These are phyloP conservation scores for Philonicus albiceps DNA, from an alignment of 2,888 invertebrate genomes.

Conservation along the genomic window DNA sequence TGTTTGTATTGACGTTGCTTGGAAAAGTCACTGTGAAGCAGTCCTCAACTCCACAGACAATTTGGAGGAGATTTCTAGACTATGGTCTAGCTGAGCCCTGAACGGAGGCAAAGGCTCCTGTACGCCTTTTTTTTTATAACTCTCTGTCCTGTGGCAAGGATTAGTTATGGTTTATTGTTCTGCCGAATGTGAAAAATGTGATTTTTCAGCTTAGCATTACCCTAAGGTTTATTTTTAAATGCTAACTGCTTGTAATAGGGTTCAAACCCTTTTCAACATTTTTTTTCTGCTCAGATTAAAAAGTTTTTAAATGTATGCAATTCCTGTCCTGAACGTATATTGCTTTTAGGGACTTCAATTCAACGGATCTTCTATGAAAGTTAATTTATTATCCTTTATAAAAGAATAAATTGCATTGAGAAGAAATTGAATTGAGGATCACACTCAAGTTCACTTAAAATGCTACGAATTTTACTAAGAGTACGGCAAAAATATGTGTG, in stretches of 20 bases:
- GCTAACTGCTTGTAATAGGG: background rate
- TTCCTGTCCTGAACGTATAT: background rate
- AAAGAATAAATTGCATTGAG: background rate
- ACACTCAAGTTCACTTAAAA: no score
- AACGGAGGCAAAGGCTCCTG: background rate
- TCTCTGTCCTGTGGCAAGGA: background rate
- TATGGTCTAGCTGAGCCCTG: background rate
- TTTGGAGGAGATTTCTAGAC: background rate
- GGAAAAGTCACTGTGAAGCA: background rate
- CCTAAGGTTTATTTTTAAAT: background rate
- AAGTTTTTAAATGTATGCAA: background rate
- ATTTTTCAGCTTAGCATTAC: background rate
- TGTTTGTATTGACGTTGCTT: background rate
- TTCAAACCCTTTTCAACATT: background rate
- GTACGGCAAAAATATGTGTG: no score
- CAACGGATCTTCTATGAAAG: background rate
- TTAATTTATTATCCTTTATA: background rate
- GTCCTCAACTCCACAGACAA: background rate
- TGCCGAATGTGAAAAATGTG: background rate
- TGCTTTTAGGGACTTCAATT: background rate
- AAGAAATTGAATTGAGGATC: background rate
- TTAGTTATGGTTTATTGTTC: background rate
- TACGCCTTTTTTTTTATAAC: background rate
- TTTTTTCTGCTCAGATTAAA: background rate
- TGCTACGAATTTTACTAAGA: no score